Evolutionary conservation across 2,888 invertebrate genomes (phyloP).

Genomic region (Lordiphosa andalusiaca): DNA sequence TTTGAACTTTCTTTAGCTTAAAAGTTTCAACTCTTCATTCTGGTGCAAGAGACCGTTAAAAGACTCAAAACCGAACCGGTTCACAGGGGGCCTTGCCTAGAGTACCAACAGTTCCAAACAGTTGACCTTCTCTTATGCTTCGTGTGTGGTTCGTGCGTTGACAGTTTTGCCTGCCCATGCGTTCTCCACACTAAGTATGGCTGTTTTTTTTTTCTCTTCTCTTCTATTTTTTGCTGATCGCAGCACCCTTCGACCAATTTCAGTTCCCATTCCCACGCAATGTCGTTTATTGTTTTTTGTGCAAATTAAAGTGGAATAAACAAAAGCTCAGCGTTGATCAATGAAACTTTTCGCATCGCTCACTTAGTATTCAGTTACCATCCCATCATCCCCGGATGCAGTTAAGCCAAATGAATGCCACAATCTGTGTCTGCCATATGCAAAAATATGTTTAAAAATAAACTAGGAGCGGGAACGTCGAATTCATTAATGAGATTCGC

Average conservation of each 20-base stretch:
- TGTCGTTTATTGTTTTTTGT: slow-evolving; percentile 40
- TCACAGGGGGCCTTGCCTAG: too few species aligned
- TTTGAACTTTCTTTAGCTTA: too few species aligned
- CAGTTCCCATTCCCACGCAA: slow-evolving; percentile 69
- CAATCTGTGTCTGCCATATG: slow-evolving; percentile 32
- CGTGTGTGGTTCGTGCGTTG: not conserved
- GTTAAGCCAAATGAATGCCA: slow-evolving; percentile 33
- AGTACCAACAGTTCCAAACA: too few species aligned
- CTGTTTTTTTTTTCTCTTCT: too few species aligned
- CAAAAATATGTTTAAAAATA: slow-evolving; percentile 43
- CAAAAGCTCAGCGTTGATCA: slow-evolving; percentile 65
- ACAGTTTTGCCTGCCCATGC: slow-evolving; percentile 4
- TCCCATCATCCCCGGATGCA: slow-evolving; percentile 70
- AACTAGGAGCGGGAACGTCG: slow-evolving; percentile 33
- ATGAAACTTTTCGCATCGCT: slow-evolving; percentile 36
- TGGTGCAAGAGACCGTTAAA: too few species aligned
- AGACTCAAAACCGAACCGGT: too few species aligned
- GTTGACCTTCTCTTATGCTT: not conserved
- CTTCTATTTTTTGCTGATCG: slow-evolving; percentile 10
- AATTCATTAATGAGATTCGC: slow-evolving; percentile 72
- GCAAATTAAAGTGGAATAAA: slow-evolving; percentile 35
- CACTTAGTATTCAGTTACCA: slow-evolving; percentile 68
- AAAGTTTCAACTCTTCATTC: too few species aligned
- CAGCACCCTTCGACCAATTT: slow-evolving; percentile 23
- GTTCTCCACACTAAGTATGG: not conserved